Evolutionary conservation across 2,797 vertebrate species (phyloP).

Genomic region (Philypnodon macrostomus): DNA sequence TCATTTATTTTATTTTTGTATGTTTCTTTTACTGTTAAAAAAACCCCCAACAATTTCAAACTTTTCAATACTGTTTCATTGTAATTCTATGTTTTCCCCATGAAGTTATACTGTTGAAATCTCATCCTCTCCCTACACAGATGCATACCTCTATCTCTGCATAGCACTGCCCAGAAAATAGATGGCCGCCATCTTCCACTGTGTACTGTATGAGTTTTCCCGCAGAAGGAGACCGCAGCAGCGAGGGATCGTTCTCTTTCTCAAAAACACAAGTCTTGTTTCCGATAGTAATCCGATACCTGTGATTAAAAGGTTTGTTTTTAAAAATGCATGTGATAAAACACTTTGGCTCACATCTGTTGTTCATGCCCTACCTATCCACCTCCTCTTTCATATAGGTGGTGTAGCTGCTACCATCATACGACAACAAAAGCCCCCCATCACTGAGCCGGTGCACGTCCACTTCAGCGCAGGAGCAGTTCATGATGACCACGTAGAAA

Average conservation of each 20-base stretch:
- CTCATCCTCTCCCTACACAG: too few species aligned
- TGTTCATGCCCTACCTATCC: conserved; percentile 79
- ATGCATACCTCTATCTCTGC: conserved; percentile 92
- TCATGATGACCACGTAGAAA: conserved; percentile 98
- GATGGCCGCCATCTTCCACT: conserved; percentile 95
- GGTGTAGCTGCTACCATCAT: conserved; percentile 97
- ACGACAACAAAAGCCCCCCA: conserved; percentile 91
- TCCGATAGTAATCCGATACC: conserved; percentile 97
- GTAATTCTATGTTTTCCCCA: too few species aligned
- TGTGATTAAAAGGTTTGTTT: conserved; percentile 31
- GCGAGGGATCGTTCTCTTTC: conserved; percentile 95
- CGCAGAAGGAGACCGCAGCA: conserved; percentile 92
- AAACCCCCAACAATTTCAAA: too few species aligned
- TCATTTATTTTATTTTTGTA: too few species aligned
- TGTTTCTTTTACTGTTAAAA: too few species aligned
- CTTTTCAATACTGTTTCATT: too few species aligned
- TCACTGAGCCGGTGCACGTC: conserved; percentile 96
- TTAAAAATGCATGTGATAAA: background rate
- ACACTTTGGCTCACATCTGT: background rate
- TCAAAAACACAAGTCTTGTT: conserved; percentile 99
- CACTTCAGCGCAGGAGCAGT: conserved; percentile 86
- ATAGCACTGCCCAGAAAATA: conserved; percentile 94
- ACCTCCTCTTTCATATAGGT: conserved; percentile 99
- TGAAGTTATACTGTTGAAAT: too few species aligned
- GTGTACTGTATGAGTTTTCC: conserved; percentile 96